Evolutionary conservation across 2,888 invertebrate species (phyloP).

Genomic region (Baccha elongata): DNA sequence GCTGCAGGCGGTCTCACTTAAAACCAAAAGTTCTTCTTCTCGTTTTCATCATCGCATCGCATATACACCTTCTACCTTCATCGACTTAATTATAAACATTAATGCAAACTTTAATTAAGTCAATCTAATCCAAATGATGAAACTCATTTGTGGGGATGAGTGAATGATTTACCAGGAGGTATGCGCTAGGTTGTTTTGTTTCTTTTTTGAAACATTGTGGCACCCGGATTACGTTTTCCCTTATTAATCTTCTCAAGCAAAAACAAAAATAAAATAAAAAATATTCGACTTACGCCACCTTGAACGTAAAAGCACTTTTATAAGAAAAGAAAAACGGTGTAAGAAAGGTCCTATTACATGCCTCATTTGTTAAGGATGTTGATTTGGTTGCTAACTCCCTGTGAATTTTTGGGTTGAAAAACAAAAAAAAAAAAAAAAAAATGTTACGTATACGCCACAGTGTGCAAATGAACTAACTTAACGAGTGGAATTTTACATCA

Average conservation of each 20-base stretch:
- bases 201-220: conserved; percentile 36
- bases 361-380: conserved; percentile 67
- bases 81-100: conserved; percentile 69
- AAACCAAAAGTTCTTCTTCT: background rate
- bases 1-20: conserved; percentile 27
- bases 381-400: conserved; percentile 12
- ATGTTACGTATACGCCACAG: conserved; percentile 61
- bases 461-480: conserved; percentile 70
- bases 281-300: conserved; percentile 51
- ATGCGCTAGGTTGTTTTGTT: conserved; percentile 5
- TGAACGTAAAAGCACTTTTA: conserved; percentile 43
- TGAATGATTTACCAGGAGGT: conserved; percentile 52
- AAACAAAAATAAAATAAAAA: background rate
- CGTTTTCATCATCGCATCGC: background rate
- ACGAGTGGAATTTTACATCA: conserved; percentile 52
- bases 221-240: conserved; percentile 30
- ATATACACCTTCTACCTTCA: conserved; percentile 21
- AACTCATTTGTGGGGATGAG: conserved; percentile 21
- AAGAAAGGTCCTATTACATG: conserved; percentile 56
- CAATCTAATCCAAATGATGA: conserved; percentile 69
- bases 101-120: conserved; percentile 73
- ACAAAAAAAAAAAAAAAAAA: conserved; percentile 23
- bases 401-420: conserved; percentile 17
- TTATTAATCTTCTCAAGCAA: conserved; percentile 22
- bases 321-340: conserved; percentile 11